phyloP scores from a whole-genome alignment of 2,797 vertebrate species.

The Amblyopsis hoosieri region DNA sequence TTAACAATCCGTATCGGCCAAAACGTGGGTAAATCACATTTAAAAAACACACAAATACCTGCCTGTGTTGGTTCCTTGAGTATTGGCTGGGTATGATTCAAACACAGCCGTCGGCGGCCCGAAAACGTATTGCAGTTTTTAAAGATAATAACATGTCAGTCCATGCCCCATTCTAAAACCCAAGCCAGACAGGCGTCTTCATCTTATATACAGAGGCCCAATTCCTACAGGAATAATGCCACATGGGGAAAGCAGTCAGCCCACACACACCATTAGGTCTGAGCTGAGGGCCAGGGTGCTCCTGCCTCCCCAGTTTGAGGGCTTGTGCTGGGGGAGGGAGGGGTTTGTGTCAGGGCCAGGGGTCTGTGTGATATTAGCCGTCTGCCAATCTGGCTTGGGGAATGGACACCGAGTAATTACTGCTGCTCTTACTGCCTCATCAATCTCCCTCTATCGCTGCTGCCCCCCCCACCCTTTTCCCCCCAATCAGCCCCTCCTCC shows the following conservation, averaged over 20 bases:
- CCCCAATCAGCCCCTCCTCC: slow-evolving; percentile 12
- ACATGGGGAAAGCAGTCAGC: slow-evolving; percentile 69
- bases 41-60: too few species aligned
- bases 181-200: slow-evolving; percentile 31
- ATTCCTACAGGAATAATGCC: slow-evolving; percentile 71
- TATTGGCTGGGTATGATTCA: too few species aligned
- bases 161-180: slow-evolving; percentile 15
- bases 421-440: slow-evolving; percentile 86
- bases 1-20: neutral
- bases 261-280: slow-evolving; percentile 74
- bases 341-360: slow-evolving; percentile 78
- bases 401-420: slow-evolving; percentile 87
- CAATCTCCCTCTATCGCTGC: slow-evolving; percentile 83
- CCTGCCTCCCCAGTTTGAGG: slow-evolving; percentile 59
- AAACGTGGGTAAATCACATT: too few species aligned
- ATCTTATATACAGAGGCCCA: slow-evolving; percentile 44
- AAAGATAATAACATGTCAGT: slow-evolving; percentile 30
- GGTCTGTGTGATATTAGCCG: slow-evolving; percentile 87
- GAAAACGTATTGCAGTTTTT: slow-evolving; percentile 12
- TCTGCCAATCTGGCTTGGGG: slow-evolving; percentile 85
- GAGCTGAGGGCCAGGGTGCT: slow-evolving; percentile 69
- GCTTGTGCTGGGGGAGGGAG: slow-evolving; percentile 48
- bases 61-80: too few species aligned
- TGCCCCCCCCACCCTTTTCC: slow-evolving; percentile 36
- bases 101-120: neutral